Conservation (phyloP, 2,797 vertebrate species). For the Nothura maculosa region DNA sequence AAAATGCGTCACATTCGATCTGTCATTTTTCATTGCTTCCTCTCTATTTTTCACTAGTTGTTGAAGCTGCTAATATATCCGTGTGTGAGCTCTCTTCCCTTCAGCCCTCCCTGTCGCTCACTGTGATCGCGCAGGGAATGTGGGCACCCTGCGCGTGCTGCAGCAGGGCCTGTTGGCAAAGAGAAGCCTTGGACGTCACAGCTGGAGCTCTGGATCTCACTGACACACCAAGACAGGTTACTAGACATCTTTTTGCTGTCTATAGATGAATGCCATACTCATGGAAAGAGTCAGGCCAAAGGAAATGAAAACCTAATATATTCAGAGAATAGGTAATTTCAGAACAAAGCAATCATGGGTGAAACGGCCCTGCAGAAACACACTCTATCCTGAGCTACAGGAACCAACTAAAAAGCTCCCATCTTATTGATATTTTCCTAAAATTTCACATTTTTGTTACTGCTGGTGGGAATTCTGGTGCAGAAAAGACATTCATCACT, state of each 20-base stretch:
- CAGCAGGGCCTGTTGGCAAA: background rate
- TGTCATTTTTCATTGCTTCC: background rate
- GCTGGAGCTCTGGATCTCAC: background rate
- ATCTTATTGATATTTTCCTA: background rate
- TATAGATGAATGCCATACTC: background rate
- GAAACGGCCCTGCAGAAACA: conserved; percentile 2
- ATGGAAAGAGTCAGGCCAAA: background rate
- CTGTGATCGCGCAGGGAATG: background rate
- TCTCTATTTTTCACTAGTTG: conserved; percentile 1
- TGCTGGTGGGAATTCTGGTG: background rate
- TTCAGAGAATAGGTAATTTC: background rate
- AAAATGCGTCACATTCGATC: background rate
- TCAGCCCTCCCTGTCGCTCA: background rate
- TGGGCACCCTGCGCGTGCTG: background rate
- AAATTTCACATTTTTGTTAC: background rate
- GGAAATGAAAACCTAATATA: conserved; percentile 17
- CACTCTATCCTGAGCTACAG: background rate
- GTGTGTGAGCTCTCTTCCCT: background rate
- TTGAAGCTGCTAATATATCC: background rate
- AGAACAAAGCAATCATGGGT: background rate
- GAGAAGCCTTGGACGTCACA: background rate
- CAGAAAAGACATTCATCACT: background rate
- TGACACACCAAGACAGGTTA: background rate
- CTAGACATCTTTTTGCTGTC: background rate
- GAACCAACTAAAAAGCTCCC: background rate